These are phyloP conservation scores for Phrynocephalus versicolor DNA, from an alignment of 2,113 vertebrate species.

Conservation along the genomic window DNA sequence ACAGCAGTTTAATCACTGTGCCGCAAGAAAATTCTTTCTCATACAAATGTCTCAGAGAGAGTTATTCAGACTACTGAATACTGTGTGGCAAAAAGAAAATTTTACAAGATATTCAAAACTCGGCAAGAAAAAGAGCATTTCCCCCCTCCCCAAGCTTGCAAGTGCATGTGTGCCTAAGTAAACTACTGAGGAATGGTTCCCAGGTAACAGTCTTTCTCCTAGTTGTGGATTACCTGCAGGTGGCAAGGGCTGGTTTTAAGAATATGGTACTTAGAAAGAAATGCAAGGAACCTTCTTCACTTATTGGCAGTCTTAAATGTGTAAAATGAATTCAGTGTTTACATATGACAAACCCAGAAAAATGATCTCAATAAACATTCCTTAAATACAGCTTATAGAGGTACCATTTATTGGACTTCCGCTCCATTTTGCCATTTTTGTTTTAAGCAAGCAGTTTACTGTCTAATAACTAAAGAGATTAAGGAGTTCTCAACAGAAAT, in stretches of 20 bases:
- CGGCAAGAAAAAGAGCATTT: slow-evolving; percentile 5
- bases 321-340: slow-evolving; percentile 18
- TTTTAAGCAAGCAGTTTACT: slow-evolving; percentile 25
- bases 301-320: background rate
- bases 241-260: slow-evolving; percentile 16
- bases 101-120: background rate
- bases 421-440: background rate
- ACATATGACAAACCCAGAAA: slow-evolving; percentile 11
- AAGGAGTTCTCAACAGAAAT: slow-evolving; percentile 32
- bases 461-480: slow-evolving; percentile 42
- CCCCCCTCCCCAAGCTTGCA: background rate
- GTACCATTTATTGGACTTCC: slow-evolving; percentile 11
- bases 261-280: slow-evolving; percentile 25
- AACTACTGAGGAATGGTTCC: background rate
- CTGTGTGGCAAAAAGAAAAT: too few species aligned
- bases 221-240: slow-evolving; percentile 21
- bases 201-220: slow-evolving; percentile 3
- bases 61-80: too few species aligned
- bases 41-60: too few species aligned
- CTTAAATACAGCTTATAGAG: slow-evolving; percentile 2
- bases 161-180: background rate
- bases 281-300: slow-evolving; percentile 5
- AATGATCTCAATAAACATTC: slow-evolving; percentile 9
- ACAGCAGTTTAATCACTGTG: too few species aligned
- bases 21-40: too few species aligned